Base-by-base conservation (phyloP, 2,888 invertebrate species). In the Gnatocerus cornutus region DNA sequence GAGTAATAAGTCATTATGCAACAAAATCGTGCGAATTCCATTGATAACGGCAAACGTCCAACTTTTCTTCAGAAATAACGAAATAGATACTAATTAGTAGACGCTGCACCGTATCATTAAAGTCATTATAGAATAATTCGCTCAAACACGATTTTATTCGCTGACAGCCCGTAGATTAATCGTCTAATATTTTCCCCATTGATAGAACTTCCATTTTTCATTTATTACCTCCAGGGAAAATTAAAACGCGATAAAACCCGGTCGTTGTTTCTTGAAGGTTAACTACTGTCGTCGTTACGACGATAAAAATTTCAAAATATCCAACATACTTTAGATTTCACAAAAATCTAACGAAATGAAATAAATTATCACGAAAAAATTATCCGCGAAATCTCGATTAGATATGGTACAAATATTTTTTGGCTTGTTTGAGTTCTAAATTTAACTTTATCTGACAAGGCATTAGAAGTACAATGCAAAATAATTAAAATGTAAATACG, bases 1-100 rank as follows among this genome's bases (percentile, higher is more conserved):
- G n/a, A 55, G 21, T 16, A 4, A 55, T 10, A 33, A 33, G 33
- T 2, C 33, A 6, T 58, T 58, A 58, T 43, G 13, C 21, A 58
- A 58, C 43, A 6, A 27, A 58, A 53, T 53, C 33, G 33, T 53
- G 53, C 37, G 53, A 53, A 53, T 33, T 33, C 9, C 2, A 10
- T 33, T 10, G 50, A 29, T 33, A 33, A 21, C 21, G 21, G 1
- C 21, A n/a, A 29, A 27, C 21, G 21, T 21, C 21, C 29, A 29
- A 27, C 30, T 50, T 30, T 30, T 50, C 13, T 10, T 5, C 27
- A 48, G 5, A 48, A 48, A 48, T 48, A 43, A 21, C 48, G 21
- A 48, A 48, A 48, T 27, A 21, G 21, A 21, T 21, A n/a, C 43
- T 46, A 46, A 46, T 46, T 46, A 8, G 46, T 8, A 3, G 10